These are phyloP conservation scores for Sesamia inferens DNA, from an alignment of 2,888 invertebrate species.

Conservation along the genomic window DNA sequence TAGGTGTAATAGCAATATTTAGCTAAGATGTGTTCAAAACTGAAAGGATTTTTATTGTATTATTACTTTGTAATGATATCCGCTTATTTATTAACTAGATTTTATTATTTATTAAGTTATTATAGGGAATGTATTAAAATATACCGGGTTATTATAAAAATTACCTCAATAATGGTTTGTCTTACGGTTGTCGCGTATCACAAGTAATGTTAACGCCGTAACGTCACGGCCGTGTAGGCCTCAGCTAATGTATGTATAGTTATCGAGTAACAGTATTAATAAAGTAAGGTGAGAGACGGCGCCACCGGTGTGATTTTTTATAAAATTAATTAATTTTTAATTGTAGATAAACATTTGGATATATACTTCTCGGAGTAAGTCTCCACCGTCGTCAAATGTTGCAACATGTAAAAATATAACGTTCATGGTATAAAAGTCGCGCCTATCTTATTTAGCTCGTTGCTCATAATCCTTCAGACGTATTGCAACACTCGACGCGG, in stretches of 20 bases:
- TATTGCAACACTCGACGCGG: conserved; percentile 38
- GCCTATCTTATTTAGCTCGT: conserved; percentile 39
- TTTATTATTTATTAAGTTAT: conserved; percentile 85
- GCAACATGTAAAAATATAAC: conserved; percentile 29
- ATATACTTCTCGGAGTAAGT: conserved; percentile 60
- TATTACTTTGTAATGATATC: conserved; percentile 80
- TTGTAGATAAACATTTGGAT: conserved; percentile 63
- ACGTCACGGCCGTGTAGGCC: conserved; percentile 36
- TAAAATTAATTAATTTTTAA: conserved; percentile 66
- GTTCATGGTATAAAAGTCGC: conserved; percentile 26
- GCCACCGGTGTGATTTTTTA: conserved; percentile 71
- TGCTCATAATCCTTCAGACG: conserved; percentile 37
- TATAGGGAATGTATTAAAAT: conserved; percentile 72
- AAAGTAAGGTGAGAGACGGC: conserved; percentile 72
- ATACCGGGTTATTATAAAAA: conserved; percentile 74
- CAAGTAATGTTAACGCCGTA: conserved; percentile 47
- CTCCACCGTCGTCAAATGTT: conserved; percentile 46
- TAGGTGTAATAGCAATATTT: conserved; percentile 86
- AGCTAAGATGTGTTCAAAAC: conserved; percentile 89
- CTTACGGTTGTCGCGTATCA: conserved; percentile 70
- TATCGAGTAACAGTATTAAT: conserved; percentile 80
- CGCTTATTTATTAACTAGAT: conserved; percentile 84
- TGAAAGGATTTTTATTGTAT: conserved; percentile 80
- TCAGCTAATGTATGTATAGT: conserved; percentile 66
- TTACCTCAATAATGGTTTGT: conserved; percentile 76